Evolutionary conservation across 2,113 vertebrate genomes (phyloP), one percentile per base, ranked within the genome.

Genomic region (Chionodraco myersi): DNA sequence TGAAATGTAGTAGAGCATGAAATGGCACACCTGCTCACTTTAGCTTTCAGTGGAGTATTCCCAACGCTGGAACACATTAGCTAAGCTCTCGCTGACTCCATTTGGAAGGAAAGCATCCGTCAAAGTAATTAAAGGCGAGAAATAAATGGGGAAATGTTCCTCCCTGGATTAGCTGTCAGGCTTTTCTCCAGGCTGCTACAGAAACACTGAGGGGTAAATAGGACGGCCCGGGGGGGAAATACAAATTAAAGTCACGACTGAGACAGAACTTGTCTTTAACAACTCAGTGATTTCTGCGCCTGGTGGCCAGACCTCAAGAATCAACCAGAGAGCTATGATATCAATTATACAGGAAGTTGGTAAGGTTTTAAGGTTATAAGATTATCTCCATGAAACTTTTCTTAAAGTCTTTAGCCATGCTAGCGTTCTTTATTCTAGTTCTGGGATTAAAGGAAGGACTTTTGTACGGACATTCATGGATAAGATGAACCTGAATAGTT

Each of bases 81-180:
- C n/a, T 23, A 75, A 79, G 16, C 7, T 0, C 13, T 77, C 26
- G 15, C 36, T 75, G 36, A 83, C 72, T 71, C 71, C 0, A 72
- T 63, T 58, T 67, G 16, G 26, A 77, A 77, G 69, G 52, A 61
- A 41, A 74, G 49, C 7, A 2, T 72, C 86, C 78, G 83, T 79
- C 84, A 45, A 56, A 62, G 13, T 80, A 75, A 91, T 88, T 79
- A 79, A 51, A 45, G 53, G 21, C 10, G 18, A 68, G 23, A 75
- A 80, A 36, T 64, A 66, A 77, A 81, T 72, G 48, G 82, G 76
- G 65, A 82, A 53, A 71, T 53, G 51, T 64, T 11, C 54, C 83
- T 77, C 80, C 18, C 30, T n/a, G 83, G 79, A 68, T 69, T 74
- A 72, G 83, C 77, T 89, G 88, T 89, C 89, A 88, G 49, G 64